Evolutionary conservation across 92 coral and sea anemone genomes (phyloP).

Genomic region (Zoanthus solanderi): DNA sequence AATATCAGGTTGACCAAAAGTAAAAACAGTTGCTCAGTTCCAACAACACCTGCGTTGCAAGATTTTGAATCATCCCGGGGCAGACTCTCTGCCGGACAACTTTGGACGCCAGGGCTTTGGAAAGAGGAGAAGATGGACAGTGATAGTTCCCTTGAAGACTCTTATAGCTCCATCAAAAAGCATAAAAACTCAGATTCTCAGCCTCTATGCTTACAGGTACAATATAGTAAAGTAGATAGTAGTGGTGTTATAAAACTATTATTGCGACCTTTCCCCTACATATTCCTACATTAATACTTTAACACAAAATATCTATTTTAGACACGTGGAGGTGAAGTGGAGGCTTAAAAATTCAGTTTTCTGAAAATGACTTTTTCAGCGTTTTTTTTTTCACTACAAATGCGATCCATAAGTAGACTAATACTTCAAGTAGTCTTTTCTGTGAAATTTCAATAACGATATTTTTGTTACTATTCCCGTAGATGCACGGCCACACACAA

Average conservation of each 20-base stretch:
- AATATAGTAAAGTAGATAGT: too few species aligned
- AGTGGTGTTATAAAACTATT: too few species aligned
- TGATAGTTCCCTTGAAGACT: background rate
- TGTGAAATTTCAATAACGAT: background rate
- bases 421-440: background rate
- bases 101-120: background rate
- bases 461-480: too few species aligned
- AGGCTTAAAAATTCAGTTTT: background rate
- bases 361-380: background rate
- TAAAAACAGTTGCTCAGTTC: background rate
- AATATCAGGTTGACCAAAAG: background rate
- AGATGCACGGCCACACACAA: background rate
- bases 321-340: background rate
- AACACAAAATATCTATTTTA: too few species aligned
- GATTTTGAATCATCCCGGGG: background rate
- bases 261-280: background rate
- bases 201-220: too few species aligned
- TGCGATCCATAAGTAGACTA: background rate
- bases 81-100: background rate
- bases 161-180: too few species aligned
- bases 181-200: too few species aligned
- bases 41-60: background rate
- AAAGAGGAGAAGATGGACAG: background rate
- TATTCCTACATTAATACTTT: background rate
- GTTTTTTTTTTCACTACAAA: background rate